Base-by-base conservation (phyloP, 2,888 invertebrate genomes). In the Macrophya annulata region DNA sequence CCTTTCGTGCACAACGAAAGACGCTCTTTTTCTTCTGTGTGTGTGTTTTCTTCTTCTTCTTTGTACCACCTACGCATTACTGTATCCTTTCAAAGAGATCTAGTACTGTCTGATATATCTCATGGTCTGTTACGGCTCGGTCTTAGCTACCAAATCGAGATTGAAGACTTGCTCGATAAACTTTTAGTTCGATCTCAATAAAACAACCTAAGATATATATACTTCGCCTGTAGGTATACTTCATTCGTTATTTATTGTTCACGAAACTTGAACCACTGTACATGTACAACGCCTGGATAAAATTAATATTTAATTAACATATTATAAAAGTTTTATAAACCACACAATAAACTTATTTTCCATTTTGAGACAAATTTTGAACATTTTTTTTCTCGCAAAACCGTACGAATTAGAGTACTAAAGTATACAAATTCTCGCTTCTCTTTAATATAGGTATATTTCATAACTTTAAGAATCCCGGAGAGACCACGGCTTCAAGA, bases 81-180 rank as follows among this genome's bases (percentile, higher is more conserved):
- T 40, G 12, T 21, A 62, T 81, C 81, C 21, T 62, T 25, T 62
- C 10, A 43, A 81, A 81, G 81, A 62, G 43, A 81, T 81, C 81
- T 59, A 59, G 62, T 59, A 62, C 40, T 81, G 43, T 62, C 81
- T 81, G 43, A 81, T 43, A 43, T 59, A 62, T 81, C 59, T 81
- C 62, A 81, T 43, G 81, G 43, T 4, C 43, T 81, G 81, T 81
- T 81, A 40, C 59, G 21, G 17, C 59, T 59, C 43, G 15, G 40
- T 62, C 43, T 31, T 43, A n/a, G 40, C 59, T 62, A 62, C 81
- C 81, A 81, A 81, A 81, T 43, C 59, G 81, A 81, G 81, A 81
- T 62, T 43, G 81, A 81, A 43, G 81, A 81, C 81, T 21, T 12
- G 15, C n/a, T n/a, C 59, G 62, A 81, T 25, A 62, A 62, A 81